Conservation (phyloP, 92 coral and sea anemone species). For the Pocillopora meandrina region DNA sequence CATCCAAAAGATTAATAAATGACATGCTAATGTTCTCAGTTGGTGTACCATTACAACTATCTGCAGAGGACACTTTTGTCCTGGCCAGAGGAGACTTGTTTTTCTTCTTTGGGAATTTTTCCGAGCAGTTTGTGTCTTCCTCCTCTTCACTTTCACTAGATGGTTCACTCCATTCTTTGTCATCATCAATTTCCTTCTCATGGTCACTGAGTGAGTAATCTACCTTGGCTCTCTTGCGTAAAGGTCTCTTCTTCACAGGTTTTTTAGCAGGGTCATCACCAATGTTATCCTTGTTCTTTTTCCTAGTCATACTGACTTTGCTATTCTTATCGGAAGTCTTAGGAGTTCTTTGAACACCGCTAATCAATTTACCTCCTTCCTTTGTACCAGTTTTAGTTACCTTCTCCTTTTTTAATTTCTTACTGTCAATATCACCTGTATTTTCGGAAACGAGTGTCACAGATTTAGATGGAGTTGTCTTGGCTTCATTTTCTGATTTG, state of each 20-base stretch:
- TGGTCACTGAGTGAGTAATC: constrained; percentile 56
- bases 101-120: not conserved
- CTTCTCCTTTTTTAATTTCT: not conserved
- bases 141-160: constrained; percentile 59
- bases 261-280: not conserved
- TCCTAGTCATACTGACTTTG: not conserved
- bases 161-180: constrained; percentile 35
- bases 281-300: not conserved
- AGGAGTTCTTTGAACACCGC: not conserved
- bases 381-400: not conserved
- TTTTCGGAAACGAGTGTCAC: not conserved
- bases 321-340: not conserved
- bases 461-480: not conserved
- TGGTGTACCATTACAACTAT: constrained; percentile 14
- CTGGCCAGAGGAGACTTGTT: constrained; percentile 20
- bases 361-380: not conserved
- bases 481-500: not conserved
- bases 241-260: constrained; percentile 31
- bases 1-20: constrained; percentile 56
- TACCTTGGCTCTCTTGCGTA: constrained; percentile 63
- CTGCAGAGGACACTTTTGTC: constrained; percentile 13
- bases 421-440: not conserved
- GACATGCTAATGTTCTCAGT: constrained; percentile 34
- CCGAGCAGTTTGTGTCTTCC: not conserved
- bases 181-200: constrained; percentile 47